phyloP scores from a whole-genome alignment of 2,113 vertebrate genomes.

The Crotalus viridis region DNA sequence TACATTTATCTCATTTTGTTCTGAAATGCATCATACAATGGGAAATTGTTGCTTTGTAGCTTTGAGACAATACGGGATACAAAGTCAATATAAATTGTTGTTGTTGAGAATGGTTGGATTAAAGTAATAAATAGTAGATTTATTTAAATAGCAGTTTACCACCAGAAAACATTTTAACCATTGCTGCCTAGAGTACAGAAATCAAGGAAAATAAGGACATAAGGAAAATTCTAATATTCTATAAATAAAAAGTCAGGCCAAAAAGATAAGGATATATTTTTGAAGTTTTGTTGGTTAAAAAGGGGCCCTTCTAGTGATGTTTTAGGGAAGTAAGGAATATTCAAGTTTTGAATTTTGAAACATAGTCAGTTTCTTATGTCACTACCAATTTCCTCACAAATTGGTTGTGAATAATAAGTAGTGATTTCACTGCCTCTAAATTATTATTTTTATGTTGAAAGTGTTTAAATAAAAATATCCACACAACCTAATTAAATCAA shows the following conservation, averaged over 20 bases:
- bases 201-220: background rate
- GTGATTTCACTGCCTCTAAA: background rate
- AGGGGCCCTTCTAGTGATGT: background rate
- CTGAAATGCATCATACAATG: background rate
- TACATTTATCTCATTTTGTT: background rate
- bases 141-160: background rate
- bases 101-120: background rate
- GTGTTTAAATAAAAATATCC: background rate
- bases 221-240: background rate
- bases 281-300: background rate
- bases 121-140: background rate
- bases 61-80: background rate
- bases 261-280: background rate
- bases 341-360: background rate
- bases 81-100: background rate
- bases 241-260: background rate
- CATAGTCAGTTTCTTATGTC: background rate
- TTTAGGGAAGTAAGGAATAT: background rate
- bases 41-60: background rate
- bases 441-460: background rate
- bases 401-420: background rate
- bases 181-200: background rate
- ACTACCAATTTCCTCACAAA: background rate
- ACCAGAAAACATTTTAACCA: background rate
- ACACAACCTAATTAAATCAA: background rate